A percentile compares a stretch with the other conserved stretches of the same genome.
These are phyloP conservation scores for Stomatorhinus ivindoensis DNA, from an alignment of 2,113 vertebrate genomes.

Conservation along the genomic window DNA sequence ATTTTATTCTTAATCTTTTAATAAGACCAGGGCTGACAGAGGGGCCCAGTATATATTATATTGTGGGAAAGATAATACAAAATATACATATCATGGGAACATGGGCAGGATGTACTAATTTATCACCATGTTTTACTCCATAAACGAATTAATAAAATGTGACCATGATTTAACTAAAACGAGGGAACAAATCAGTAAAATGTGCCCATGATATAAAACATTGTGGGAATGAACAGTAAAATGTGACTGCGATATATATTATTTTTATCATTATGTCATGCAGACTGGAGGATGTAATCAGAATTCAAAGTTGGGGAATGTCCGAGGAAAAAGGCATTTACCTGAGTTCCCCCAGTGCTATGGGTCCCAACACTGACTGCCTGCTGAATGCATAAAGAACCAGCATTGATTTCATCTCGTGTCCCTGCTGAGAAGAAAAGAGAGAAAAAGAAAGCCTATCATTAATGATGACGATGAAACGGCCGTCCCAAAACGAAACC, in stretches of 20 bases:
- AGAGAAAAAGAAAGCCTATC: not conserved
- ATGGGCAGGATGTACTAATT: not conserved
- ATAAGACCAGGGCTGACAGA: not conserved
- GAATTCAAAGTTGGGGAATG: not conserved
- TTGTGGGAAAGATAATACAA: not conserved
- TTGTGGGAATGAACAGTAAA: no score
- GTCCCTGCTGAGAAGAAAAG: not conserved
- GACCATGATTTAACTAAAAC: not conserved
- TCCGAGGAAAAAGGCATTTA: not conserved
- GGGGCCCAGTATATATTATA: not conserved
- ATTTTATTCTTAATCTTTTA: not conserved
- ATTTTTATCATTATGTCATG: not conserved
- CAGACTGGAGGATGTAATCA: not conserved
- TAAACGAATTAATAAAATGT: not conserved
- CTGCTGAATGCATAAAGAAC: slow-evolving; percentile 7
- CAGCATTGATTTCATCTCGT: slow-evolving; percentile 19
- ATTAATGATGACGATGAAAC: slow-evolving; percentile 19
- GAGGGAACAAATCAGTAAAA: not conserved
- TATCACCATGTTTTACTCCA: not conserved
- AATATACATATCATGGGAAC: not conserved
- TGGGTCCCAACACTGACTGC: not conserved
- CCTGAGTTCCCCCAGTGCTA: not conserved
- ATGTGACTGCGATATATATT: no score
- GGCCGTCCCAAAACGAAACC: not conserved
- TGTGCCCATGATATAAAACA: not conserved